A percentile compares a stretch with the other conserved stretches of the same genome.
These are phyloP conservation scores for Drosophila bifasciata DNA, from an alignment of 1,140 invertebrate genomes.

Conservation along the genomic window DNA sequence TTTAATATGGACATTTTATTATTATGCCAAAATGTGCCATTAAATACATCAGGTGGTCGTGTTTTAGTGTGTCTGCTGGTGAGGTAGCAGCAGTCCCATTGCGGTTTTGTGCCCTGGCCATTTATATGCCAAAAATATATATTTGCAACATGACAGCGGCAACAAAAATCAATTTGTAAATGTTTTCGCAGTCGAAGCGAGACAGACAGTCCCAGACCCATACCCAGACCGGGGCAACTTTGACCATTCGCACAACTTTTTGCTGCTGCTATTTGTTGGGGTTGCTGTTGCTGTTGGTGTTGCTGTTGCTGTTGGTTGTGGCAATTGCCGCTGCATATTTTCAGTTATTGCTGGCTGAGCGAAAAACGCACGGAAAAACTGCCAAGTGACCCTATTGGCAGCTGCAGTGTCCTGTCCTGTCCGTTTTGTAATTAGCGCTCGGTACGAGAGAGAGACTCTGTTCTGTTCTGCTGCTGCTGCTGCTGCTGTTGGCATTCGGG, in stretches of 20 bases:
- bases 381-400: slow-evolving; percentile 75
- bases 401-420: slow-evolving; percentile 62
- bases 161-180: slow-evolving; percentile 80
- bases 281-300: slow-evolving; percentile 1
- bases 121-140: slow-evolving; percentile 57
- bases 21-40: slow-evolving; percentile 67
- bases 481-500: slow-evolving; percentile 41
- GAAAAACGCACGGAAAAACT: slow-evolving; percentile 39
- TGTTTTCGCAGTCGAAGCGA: slow-evolving; percentile 62
- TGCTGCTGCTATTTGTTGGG: slow-evolving; percentile 19
- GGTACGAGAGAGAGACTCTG: slow-evolving; percentile 31
- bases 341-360: slow-evolving; percentile 36
- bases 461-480: slow-evolving; percentile 8
- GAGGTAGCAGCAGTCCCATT: slow-evolving; percentile 40
- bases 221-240: slow-evolving; percentile 40
- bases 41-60: slow-evolving; percentile 61
- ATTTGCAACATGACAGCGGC: slow-evolving; percentile 35
- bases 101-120: slow-evolving; percentile 49
- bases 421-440: slow-evolving; percentile 76
- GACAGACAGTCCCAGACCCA: slow-evolving; percentile 1
- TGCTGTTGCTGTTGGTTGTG: slow-evolving; percentile 12
- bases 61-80: slow-evolving; percentile 11
- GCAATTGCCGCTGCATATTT: slow-evolving; percentile 44
- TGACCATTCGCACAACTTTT: slow-evolving; percentile 21
- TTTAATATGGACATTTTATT: slow-evolving; percentile 77